Conservation (phyloP, 2,888 invertebrate species). For the Ypsolopha scabrella region DNA sequence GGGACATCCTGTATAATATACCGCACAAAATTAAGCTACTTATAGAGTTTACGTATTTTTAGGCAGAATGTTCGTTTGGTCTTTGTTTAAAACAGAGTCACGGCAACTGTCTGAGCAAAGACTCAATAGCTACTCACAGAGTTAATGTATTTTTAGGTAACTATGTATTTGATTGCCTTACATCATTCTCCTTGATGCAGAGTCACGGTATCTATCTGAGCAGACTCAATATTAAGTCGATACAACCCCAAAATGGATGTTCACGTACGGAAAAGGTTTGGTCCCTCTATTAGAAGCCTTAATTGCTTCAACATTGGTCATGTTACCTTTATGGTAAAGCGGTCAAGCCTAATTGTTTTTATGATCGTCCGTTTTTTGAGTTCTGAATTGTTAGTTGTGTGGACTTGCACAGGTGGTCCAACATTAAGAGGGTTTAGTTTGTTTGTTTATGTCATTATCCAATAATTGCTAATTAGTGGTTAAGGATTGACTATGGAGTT, state of each 20-base stretch:
- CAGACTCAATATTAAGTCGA: too few relatives aligned
- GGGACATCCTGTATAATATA: too few relatives aligned
- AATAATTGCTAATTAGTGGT: slow-evolving; percentile 16
- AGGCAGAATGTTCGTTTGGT: too few relatives aligned
- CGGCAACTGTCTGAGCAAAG: too few relatives aligned
- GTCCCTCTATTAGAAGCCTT: slow-evolving; percentile 63
- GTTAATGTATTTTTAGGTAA: too few relatives aligned
- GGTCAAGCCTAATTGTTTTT: slow-evolving; percentile 66
- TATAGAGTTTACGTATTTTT: too few relatives aligned
- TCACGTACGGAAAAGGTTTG: slow-evolving; percentile 42
- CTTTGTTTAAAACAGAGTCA: too few relatives aligned
- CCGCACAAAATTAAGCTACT: too few relatives aligned
- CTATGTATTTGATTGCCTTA: too few relatives aligned
- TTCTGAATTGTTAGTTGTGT: slow-evolving; percentile 47
- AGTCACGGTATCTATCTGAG: too few relatives aligned
- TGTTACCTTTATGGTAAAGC: slow-evolving; percentile 66
- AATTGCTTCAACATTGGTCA: slow-evolving; percentile 60
- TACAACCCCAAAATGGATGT: slow-evolving; percentile 8
- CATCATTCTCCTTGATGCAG: too few relatives aligned
- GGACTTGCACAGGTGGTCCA: slow-evolving; percentile 46
- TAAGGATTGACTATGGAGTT: neutral
- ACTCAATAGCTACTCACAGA: too few relatives aligned
- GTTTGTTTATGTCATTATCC: slow-evolving; percentile 39
- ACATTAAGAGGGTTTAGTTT: slow-evolving; percentile 36
- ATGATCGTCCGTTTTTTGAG: slow-evolving; percentile 59